Evolutionary conservation across 2,888 invertebrate genomes (phyloP).

Genomic region (Brachyptera putata): DNA sequence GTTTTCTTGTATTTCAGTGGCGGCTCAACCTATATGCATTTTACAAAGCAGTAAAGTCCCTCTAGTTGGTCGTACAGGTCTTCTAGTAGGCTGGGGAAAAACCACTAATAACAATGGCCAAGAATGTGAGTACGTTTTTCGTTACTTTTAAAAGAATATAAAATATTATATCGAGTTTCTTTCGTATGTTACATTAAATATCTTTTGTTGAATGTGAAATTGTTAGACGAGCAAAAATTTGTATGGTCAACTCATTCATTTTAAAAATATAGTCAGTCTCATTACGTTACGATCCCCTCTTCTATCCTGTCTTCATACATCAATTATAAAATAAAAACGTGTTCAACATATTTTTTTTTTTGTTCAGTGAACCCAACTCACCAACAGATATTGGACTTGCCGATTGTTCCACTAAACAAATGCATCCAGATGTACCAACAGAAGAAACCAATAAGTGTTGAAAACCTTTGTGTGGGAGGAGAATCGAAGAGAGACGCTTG

Average conservation of each 20-base stretch:
- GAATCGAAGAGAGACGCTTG: slow-evolving; percentile 71
- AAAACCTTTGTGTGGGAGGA: slow-evolving; percentile 69
- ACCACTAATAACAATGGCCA: slow-evolving; percentile 48
- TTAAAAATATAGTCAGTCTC: too few relatives aligned
- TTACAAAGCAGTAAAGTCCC: slow-evolving; percentile 45
- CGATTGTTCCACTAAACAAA: slow-evolving; percentile 59
- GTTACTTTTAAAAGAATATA: too few relatives aligned
- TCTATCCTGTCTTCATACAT: too few relatives aligned
- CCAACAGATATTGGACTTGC: slow-evolving; percentile 62
- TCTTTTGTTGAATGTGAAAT: too few relatives aligned
- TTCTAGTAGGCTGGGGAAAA: slow-evolving; percentile 70
- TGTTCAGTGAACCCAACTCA: slow-evolving; percentile 41
- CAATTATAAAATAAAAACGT: too few relatives aligned
- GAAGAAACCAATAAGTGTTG: slow-evolving; percentile 58
- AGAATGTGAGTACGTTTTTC: slow-evolving; percentile 45
- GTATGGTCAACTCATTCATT: too few relatives aligned
- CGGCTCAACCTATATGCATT: slow-evolving; percentile 71
- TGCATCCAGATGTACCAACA: slow-evolving; percentile 66
- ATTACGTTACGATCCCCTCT: too few relatives aligned
- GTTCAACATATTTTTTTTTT: too few relatives aligned
- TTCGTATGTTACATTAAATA: too few relatives aligned
- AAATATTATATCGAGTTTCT: too few relatives aligned
- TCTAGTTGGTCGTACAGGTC: slow-evolving; percentile 51
- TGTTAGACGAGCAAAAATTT: too few relatives aligned
- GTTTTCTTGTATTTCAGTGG: slow-evolving; percentile 54